phyloP scores from a whole-genome alignment of 2,888 invertebrate species.

The Parelbella ahira region DNA sequence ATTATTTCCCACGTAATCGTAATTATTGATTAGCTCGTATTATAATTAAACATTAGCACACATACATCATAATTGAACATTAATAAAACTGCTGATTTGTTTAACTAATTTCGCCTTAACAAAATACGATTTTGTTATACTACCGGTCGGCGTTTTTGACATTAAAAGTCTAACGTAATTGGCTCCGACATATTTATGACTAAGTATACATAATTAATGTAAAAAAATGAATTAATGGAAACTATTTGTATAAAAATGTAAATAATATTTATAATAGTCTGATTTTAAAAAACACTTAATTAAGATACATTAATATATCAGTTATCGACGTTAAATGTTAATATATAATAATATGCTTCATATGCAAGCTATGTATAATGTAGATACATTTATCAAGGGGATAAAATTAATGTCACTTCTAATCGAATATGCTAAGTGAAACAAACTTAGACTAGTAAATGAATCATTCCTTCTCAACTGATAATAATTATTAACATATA shows the following conservation, averaged over 20 bases:
- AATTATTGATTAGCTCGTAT: slow-evolving; percentile 23
- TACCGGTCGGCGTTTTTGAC: slow-evolving; percentile 2
- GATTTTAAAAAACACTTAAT: slow-evolving; percentile 33
- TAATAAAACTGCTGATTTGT: slow-evolving; percentile 13
- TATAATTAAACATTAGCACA: too few species aligned
- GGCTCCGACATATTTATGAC: slow-evolving; percentile 35
- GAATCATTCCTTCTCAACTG: too few species aligned
- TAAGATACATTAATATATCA: slow-evolving; percentile 33
- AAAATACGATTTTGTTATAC: slow-evolving; percentile 1
- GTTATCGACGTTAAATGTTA: slow-evolving; percentile 1
- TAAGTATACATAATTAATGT: slow-evolving; percentile 33
- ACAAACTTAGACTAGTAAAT: too few species aligned
- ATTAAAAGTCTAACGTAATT: slow-evolving; percentile 24
- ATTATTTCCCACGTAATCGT: background rate
- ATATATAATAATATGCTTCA: too few species aligned
- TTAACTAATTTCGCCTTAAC: slow-evolving; percentile 5
- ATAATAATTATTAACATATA: too few species aligned
- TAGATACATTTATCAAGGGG: too few species aligned
- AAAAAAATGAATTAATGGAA: slow-evolving; percentile 28
- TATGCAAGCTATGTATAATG: too few species aligned
- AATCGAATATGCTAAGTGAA: too few species aligned
- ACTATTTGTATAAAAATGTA: slow-evolving; percentile 30
- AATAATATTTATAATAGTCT: slow-evolving; percentile 33
- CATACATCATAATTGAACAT: too few species aligned
- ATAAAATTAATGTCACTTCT: too few species aligned